Evolutionary conservation across 1,140 invertebrate genomes (phyloP).

Genomic region (Holcopasites calliopsidis): DNA sequence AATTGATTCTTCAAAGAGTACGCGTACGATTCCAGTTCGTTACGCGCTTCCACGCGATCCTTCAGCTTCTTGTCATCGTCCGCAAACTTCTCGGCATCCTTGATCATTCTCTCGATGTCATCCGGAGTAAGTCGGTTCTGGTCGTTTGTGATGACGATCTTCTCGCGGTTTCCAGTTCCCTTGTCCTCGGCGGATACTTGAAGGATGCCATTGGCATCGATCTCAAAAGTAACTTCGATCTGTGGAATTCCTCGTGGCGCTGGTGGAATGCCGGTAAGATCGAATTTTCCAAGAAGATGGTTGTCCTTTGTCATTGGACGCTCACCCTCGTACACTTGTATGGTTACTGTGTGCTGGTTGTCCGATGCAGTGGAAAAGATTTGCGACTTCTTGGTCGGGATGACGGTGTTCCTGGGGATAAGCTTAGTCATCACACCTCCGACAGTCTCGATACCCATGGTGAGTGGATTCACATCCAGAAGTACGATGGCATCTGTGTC

Average conservation of each 20-base stretch:
- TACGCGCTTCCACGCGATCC: conserved; percentile 96
- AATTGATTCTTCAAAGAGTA: conserved; percentile 99
- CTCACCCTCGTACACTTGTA: conserved; percentile 98
- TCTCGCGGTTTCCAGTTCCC: conserved; percentile 98
- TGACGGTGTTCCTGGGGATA: conserved; percentile 98
- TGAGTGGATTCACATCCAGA: conserved; percentile 98
- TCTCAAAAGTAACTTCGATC: conserved; percentile 99
- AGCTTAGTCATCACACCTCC: conserved; percentile 99
- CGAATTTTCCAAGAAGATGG: conserved; percentile 98
- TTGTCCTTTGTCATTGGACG: conserved; percentile 99
- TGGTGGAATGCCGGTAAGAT: conserved; percentile 98
- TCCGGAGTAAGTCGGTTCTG: conserved; percentile 98
- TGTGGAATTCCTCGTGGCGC: conserved; percentile 99
- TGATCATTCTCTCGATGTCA: conserved; percentile 99
- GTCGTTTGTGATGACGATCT: conserved; percentile 99
- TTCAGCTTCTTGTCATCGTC: conserved; percentile 99
- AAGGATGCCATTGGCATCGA: conserved; percentile 99
- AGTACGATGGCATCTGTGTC: conserved; percentile 98
- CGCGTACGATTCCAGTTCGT: conserved; percentile 97
- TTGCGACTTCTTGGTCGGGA: conserved; percentile 99
- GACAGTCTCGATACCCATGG: conserved; percentile 99
- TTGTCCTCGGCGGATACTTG: conserved; percentile 99
- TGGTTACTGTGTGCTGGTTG: conserved; percentile 99
- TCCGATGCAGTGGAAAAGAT: conserved; percentile 99
- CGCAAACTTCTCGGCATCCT: conserved; percentile 98